Percentiles rank a stretch among this genome's conserved stretches.
Conservation (phyloP, 2,888 invertebrate species). For the Azorinus chamasolen region DNA sequence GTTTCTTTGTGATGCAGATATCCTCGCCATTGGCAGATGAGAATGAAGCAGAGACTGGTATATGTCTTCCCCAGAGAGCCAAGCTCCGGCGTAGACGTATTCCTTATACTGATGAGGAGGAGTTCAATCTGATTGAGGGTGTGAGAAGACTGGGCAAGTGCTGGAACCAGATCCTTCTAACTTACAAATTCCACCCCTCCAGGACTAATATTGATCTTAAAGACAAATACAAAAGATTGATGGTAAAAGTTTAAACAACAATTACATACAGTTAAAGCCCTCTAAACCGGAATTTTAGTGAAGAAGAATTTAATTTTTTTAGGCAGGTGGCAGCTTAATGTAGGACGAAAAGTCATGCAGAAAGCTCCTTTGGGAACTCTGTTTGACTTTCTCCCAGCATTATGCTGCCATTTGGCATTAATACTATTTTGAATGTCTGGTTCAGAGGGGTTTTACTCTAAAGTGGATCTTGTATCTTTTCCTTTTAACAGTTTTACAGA, state of each 20-base stretch:
- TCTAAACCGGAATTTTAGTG: too few species aligned
- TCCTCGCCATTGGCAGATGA: constrained; percentile 31
- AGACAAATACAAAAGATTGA: constrained; percentile 80
- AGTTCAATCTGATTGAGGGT: constrained; percentile 72
- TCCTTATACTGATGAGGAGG: constrained; percentile 77
- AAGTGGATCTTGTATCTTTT: too few species aligned
- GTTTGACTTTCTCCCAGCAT: too few species aligned
- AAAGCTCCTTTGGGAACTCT: too few species aligned
- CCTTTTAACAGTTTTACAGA: too few species aligned
- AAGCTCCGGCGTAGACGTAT: constrained; percentile 64
- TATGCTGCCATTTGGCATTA: too few species aligned
- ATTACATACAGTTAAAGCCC: too few species aligned
- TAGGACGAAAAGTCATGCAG: too few species aligned
- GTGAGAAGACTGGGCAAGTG: constrained; percentile 77
- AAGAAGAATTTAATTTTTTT: too few species aligned
- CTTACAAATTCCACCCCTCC: constrained; percentile 79
- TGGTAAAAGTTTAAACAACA: constrained; percentile 54
- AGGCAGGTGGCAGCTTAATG: too few species aligned
- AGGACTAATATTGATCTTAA: constrained; percentile 82
- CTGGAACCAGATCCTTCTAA: constrained; percentile 80
- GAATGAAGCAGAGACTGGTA: neutral
- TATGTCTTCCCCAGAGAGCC: neutral
- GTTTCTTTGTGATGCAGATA: constrained; percentile 11
- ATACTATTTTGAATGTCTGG: too few species aligned
- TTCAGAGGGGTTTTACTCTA: too few species aligned